Percentiles rank a stretch among this genome's conserved stretches.
Conservation (phyloP, 2,113 vertebrate genomes). For the Agelaius phoeniceus region DNA sequence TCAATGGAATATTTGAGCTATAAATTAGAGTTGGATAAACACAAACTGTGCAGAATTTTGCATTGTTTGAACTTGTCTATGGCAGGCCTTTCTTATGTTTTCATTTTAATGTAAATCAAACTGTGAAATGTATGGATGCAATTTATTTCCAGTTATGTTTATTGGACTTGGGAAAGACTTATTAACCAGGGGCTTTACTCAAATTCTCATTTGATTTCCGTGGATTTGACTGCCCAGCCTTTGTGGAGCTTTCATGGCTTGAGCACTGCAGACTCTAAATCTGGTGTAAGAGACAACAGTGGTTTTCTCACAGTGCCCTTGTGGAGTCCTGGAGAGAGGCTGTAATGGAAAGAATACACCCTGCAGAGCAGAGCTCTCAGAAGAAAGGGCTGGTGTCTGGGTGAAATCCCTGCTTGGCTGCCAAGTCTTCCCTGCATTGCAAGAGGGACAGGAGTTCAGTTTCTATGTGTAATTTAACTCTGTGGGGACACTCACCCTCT, state of each 20-base stretch:
- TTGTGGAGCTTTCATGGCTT: constrained; percentile 25
- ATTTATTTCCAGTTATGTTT: constrained; percentile 68
- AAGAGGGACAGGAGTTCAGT: constrained; percentile 7
- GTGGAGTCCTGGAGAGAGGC: neutral
- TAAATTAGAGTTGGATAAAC: constrained; percentile 40
- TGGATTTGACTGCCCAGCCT: constrained; percentile 50
- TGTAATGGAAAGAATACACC: constrained; percentile 39
- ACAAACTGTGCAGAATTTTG: constrained; percentile 45
- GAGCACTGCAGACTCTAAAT: constrained; percentile 23
- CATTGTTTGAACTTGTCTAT: constrained; percentile 58
- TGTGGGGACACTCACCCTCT: neutral
- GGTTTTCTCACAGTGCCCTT: constrained; percentile 50
- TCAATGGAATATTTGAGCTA: constrained; percentile 46
- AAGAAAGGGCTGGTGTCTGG: constrained; percentile 37
- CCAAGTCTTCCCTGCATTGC: neutral
- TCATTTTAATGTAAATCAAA: constrained; percentile 66
- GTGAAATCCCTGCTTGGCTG: constrained; percentile 24
- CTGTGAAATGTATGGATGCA: constrained; percentile 62
- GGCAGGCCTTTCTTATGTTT: constrained; percentile 32
- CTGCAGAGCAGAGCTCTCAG: neutral
- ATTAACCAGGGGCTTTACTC: constrained; percentile 59
- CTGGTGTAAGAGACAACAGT: constrained; percentile 29
- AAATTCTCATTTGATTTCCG: constrained; percentile 65
- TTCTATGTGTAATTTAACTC: constrained; percentile 11
- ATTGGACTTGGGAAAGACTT: constrained; percentile 55